Evolutionary conservation across 2,113 vertebrate species (phyloP).

Genomic region (Thermophis baileyi): DNA sequence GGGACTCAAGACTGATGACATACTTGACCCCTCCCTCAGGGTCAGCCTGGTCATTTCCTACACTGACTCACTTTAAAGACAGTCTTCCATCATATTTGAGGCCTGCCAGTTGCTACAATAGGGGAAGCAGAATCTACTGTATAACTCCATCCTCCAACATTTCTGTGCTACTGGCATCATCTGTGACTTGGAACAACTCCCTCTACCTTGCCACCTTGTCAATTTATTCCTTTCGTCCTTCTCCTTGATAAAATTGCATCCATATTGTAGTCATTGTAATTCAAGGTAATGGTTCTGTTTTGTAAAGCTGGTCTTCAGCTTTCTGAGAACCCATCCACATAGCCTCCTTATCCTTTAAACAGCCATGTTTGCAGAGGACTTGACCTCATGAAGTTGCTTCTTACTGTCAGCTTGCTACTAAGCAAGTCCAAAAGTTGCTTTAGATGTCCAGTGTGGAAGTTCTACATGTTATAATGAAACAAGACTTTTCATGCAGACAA

Average conservation of each 20-base stretch:
- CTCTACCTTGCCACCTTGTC: not conserved
- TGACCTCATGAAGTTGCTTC: not conserved
- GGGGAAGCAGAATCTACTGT: not conserved
- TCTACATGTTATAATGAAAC: not conserved
- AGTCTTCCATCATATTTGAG: not conserved
- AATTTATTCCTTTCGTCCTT: not conserved
- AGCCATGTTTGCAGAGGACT: not conserved
- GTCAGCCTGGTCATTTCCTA: too few relatives aligned
- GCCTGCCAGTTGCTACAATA: not conserved
- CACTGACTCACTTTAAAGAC: too few relatives aligned
- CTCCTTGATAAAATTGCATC: not conserved
- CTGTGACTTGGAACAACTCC: not conserved
- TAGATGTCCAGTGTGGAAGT: not conserved
- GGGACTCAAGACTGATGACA: too few relatives aligned
- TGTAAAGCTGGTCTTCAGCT: not conserved
- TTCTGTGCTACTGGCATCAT: not conserved
- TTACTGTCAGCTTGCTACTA: not conserved
- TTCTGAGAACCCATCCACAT: not conserved
- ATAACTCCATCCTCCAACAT: not conserved
- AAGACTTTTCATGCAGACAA: not conserved
- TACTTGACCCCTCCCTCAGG: too few relatives aligned
- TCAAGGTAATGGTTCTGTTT: too few relatives aligned
- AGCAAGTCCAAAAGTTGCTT: not conserved
- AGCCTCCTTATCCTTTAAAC: too few relatives aligned
- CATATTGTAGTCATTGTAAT: not conserved